Evolutionary conservation across 2,113 vertebrate species (phyloP), one percentile per base, ranked within the genome.

Genomic region (Peromyscus maniculatus): DNA sequence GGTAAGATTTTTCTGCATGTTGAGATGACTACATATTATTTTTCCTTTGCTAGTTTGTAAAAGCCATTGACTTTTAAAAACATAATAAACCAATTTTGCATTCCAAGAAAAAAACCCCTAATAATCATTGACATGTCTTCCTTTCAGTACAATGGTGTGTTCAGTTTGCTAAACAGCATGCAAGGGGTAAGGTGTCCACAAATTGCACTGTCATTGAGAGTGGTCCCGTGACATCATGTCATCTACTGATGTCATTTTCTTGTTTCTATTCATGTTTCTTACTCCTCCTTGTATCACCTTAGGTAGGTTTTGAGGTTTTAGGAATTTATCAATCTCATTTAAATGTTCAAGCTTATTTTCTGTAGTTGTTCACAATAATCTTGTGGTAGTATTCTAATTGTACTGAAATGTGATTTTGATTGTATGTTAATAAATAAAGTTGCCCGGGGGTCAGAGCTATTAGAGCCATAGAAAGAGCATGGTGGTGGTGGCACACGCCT

Each of bases 11-110:
- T 78, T 71, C 57, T 80, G 21, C 6, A 36, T 91, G 1, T 39
- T 82, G 28, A 95, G 67, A 82, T 74, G 10, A 43, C 59, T 55
- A 9, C 36, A 31, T 16, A 67, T 92, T 93, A 28, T 31, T 74
- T 62, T 66, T 92, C 11, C 28, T 83, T 67, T 92, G 9, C 74
- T 92, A 75, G 80, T 72, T 91, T 78, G 49, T 95, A 19, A 93
- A 93, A 52, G 43, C 11, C 6, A 82, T 36, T 87, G 46, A 49
- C 57, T 74, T 80, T 59, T 59, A 64, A 39, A 82, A 64, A 59
- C 36, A 86, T 28, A 11, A 17, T 57, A 89, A 95, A 67, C 7
- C 2, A 59, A 72, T 55, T 91, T 78, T 78, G 3, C 33, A 72
- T 49, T 91, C 33, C 13, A 92, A 55, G 12, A n/a, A 79, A 91